phyloP scores from a whole-genome alignment of 2,888 invertebrate species.

The Cerastis leucographa region DNA sequence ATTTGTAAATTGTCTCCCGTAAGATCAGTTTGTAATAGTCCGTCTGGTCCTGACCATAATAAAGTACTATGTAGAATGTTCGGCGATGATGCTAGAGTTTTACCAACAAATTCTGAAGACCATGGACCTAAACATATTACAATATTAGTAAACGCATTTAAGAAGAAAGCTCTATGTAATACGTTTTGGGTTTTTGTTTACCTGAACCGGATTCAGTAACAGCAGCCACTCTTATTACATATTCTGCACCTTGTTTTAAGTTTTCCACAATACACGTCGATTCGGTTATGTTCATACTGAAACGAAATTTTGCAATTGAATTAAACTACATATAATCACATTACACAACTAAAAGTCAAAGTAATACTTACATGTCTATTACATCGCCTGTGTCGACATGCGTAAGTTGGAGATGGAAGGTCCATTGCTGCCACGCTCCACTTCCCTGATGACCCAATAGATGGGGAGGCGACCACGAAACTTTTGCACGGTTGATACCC shows the following conservation, averaged over 20 bases:
- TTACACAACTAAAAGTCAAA: neutral
- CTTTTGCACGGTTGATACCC: conserved; percentile 93
- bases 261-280: conserved; percentile 92
- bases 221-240: conserved; percentile 95
- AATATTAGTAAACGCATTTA: conserved; percentile 1
- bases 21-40: conserved; percentile 95
- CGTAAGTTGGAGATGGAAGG: conserved; percentile 93
- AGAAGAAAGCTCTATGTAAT: neutral
- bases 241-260: conserved; percentile 94
- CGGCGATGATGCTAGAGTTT: conserved; percentile 91
- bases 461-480: conserved; percentile 96
- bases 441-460: conserved; percentile 93
- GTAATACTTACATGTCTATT: conserved; percentile 80
- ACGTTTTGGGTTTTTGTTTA: conserved; percentile 55
- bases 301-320: conserved; percentile 38
- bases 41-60: conserved; percentile 94
- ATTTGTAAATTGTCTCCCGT: conserved; percentile 94
- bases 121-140: conserved; percentile 92
- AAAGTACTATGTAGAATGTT: conserved; percentile 91
- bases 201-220: conserved; percentile 93
- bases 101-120: conserved; percentile 94
- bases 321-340: neutral
- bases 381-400: conserved; percentile 83
- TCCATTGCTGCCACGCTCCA: conserved; percentile 93
- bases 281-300: conserved; percentile 89